These are phyloP conservation scores for Poeciliopsis prolifica DNA, from an alignment of 2,113 vertebrate species.

Conservation along the genomic window DNA sequence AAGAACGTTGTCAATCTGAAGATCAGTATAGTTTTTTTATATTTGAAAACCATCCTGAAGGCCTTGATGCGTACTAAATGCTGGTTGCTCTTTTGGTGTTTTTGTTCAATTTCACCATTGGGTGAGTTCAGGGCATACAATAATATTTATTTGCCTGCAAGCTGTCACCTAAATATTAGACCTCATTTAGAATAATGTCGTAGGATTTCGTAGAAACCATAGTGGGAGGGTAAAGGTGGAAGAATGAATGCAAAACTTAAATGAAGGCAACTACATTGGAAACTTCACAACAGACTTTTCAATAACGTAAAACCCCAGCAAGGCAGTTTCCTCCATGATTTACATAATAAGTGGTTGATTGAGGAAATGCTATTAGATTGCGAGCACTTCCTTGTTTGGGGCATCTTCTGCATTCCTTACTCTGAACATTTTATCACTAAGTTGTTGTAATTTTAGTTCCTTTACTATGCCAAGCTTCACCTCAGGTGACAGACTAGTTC, in stretches of 20 bases:
- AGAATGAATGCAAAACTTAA: slow-evolving; percentile 5
- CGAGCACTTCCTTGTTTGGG: slow-evolving; percentile 53
- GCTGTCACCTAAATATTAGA: neutral
- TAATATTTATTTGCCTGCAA: no score
- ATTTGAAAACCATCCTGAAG: neutral
- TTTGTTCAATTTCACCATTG: neutral
- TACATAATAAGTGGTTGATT: slow-evolving; percentile 55
- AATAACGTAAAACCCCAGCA: slow-evolving; percentile 24
- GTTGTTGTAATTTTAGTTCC: slow-evolving; percentile 8
- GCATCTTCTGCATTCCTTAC: slow-evolving; percentile 53
- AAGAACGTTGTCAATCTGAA: slow-evolving; percentile 10
- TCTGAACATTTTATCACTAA: slow-evolving; percentile 52
- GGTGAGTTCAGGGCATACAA: neutral
- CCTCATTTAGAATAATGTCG: neutral
- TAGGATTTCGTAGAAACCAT: neutral
- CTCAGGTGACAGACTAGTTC: slow-evolving; percentile 5
- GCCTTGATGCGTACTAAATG: neutral
- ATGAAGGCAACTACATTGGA: neutral
- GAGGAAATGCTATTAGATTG: slow-evolving; percentile 21
- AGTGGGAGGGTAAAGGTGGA: neutral
- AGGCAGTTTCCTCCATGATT: slow-evolving; percentile 33
- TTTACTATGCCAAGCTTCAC: slow-evolving; percentile 18
- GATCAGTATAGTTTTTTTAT: neutral
- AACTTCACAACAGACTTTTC: slow-evolving; percentile 12
- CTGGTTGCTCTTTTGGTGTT: neutral